Percentiles rank a stretch among this genome's conserved stretches.
phyloP scores from a whole-genome alignment of 2,888 invertebrate genomes.

The Boloria selene region DNA sequence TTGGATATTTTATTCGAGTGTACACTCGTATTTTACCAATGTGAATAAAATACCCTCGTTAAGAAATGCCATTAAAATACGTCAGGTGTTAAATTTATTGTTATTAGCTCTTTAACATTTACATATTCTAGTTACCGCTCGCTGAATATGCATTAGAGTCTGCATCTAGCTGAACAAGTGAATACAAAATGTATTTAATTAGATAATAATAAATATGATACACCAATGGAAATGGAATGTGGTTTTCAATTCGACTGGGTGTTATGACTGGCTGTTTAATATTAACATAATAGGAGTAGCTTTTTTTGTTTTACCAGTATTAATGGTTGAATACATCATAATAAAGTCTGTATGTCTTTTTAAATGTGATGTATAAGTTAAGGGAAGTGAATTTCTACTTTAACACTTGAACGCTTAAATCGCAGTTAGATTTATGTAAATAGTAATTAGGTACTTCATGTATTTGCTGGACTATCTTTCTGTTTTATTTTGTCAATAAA shows the following conservation, averaged over 20 bases:
- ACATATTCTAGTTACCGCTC: slow-evolving; percentile 38
- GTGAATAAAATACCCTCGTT: slow-evolving; percentile 31
- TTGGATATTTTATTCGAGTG: slow-evolving; percentile 57
- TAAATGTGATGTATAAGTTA: too few species aligned
- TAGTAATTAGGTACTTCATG: too few species aligned
- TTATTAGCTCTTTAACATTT: slow-evolving; percentile 47
- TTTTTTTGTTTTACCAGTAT: not conserved
- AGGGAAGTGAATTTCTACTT: too few species aligned
- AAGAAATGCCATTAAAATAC: slow-evolving; percentile 41
- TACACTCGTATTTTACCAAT: slow-evolving; percentile 19
- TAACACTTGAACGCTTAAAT: too few species aligned
- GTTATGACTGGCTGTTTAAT: slow-evolving; percentile 2
- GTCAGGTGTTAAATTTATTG: slow-evolving; percentile 49
- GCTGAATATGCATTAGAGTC: slow-evolving; percentile 44
- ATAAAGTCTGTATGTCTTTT: too few species aligned
- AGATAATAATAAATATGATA: slow-evolving; percentile 32
- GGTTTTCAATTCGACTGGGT: slow-evolving; percentile 2
- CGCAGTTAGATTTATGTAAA: too few species aligned
- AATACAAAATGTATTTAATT: slow-evolving; percentile 34
- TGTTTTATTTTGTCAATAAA: too few species aligned
- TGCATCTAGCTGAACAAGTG: slow-evolving; percentile 29
- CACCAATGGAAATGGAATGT: slow-evolving; percentile 8
- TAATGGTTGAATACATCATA: not conserved
- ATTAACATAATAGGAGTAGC: not conserved
- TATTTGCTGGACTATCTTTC: too few species aligned